Percentiles rank a stretch among this genome's conserved stretches.
Conservation (phyloP, 2,888 invertebrate genomes). For the Lycocerus yunnanus region DNA sequence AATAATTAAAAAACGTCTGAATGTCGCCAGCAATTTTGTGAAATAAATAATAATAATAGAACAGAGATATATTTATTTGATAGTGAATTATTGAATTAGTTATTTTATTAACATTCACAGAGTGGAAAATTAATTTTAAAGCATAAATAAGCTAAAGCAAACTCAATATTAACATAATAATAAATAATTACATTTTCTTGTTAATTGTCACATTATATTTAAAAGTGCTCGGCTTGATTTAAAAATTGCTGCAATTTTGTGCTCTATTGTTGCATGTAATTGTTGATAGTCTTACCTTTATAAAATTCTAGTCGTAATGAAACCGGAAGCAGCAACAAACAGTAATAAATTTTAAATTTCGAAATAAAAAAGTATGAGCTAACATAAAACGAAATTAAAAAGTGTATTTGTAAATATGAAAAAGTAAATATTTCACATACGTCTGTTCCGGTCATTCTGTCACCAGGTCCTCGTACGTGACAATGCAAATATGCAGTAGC, state of each 20-base stretch:
- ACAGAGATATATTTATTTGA: too few relatives aligned
- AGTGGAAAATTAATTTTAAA: neutral
- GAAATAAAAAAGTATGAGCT: neutral
- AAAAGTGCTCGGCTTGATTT: neutral
- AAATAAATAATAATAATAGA: neutral
- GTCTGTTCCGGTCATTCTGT: conserved; percentile 60
- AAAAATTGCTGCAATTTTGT: neutral
- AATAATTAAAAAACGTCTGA: neutral
- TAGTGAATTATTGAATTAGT: neutral
- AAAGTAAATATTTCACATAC: conserved; percentile 40
- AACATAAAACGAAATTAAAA: neutral
- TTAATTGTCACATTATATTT: neutral
- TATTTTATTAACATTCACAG: neutral
- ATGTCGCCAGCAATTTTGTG: neutral
- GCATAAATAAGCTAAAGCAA: neutral
- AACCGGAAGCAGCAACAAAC: conserved; percentile 1
- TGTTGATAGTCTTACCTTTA: neutral
- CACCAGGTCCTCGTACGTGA: conserved; percentile 75
- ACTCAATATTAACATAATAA: neutral
- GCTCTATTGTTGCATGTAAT: neutral
- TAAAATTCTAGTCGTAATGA: conserved; percentile 1
- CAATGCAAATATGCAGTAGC: conserved; percentile 81
- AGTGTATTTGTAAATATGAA: neutral
- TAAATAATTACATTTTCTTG: too few relatives aligned
- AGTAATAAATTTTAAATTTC: conserved; percentile 1